Evolutionary conservation across 1,140 invertebrate species (phyloP), one percentile per base, ranked within the genome.

Genomic region (Melitaea cinxia): DNA sequence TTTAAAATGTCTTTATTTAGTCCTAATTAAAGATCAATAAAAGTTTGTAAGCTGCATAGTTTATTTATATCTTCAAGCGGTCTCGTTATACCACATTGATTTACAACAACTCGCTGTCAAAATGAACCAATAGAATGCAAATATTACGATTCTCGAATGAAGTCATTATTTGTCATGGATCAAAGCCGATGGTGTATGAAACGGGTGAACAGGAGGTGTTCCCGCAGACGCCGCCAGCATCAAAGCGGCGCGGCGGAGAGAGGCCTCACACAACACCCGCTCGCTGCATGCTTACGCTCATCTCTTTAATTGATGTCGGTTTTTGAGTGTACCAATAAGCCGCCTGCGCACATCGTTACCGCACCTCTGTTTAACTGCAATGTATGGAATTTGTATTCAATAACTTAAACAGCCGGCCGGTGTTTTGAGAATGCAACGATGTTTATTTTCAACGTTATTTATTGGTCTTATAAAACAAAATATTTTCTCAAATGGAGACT

Each of bases 321-420:
- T 85, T 87, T 85, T 85, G 83, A 85, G 73, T 79, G 75, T 68
- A 74, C 59, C 78, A 77, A 78, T 82, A 74, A 75, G 80, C 84
- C 83, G 84, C 79, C 75, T 55, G 72, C 61, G 68, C 75, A 67
- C 73, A 65, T 79, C 76, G 67, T 77, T 73, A 74, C 78, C 59
- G 74, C 82, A 80, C 81, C 80, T 84, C 80, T 74, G 73, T 78
- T 70, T 72, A 59, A 72, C 54, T 59, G 73, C 76, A 70, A 89
- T 77, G 83, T 87, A 86, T 87, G 82, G 83, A 87, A 89, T 89
- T 87, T 85, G 83, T 87, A 82, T 78, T 76, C 80, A 83, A 88
- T 87, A 88, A 82, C 74, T 85, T 87, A 82, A 78, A 65, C 75
- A 78, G 73, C 73, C 72, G 72, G 68, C 64, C 72, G 58, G 53